Conservation (phyloP, 2,797 vertebrate genomes). For the Graptemys geographica region DNA sequence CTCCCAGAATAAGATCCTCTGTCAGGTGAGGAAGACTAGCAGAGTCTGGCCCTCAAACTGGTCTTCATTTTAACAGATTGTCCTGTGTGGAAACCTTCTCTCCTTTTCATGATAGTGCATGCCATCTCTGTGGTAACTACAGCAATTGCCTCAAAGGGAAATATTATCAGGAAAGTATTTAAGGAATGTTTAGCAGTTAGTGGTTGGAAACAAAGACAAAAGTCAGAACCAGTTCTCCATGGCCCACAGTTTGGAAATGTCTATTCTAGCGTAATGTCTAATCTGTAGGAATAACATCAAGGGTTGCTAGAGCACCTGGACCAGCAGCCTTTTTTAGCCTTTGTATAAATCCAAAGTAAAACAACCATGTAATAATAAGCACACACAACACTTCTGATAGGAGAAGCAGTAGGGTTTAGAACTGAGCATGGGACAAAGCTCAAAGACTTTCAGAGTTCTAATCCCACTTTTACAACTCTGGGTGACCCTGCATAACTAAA, state of each 20-base stretch:
- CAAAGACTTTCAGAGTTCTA: neutral
- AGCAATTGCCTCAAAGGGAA: neutral
- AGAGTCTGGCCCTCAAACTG: neutral
- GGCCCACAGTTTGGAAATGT: neutral
- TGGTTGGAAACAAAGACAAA: neutral
- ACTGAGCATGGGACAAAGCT: neutral
- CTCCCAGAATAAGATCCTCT: neutral
- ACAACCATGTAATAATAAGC: neutral
- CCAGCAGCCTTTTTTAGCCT: neutral
- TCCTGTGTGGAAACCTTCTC: neutral
- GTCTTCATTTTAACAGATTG: neutral
- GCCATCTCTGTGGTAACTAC: neutral
- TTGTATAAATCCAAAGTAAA: neutral
- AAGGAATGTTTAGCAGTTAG: neutral
- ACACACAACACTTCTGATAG: neutral
- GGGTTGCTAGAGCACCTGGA: neutral
- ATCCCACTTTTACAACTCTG: neutral
- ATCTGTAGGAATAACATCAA: neutral
- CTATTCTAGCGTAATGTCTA: neutral
- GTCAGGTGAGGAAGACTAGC: neutral
- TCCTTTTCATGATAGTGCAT: neutral
- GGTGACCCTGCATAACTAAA: neutral
- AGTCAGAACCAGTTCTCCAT: neutral
- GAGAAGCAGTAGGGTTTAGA: neutral
- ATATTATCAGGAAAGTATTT: neutral